Base-by-base conservation (phyloP, 2,888 invertebrate species). In the Drosophila picticornis region DNA sequence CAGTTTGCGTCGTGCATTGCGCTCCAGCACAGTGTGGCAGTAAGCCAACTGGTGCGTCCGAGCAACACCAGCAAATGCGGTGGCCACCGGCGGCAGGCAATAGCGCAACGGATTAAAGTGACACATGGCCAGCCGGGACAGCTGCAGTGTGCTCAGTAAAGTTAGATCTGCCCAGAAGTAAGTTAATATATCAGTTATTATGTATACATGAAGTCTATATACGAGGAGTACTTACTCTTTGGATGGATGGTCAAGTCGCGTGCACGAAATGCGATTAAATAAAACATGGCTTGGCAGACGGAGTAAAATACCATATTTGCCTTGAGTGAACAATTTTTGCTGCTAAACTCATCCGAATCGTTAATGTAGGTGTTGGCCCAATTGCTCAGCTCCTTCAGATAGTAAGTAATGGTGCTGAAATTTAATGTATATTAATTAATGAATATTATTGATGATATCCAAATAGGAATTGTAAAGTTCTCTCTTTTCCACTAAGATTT, bases 231-330 rank as follows among this genome's bases (percentile, higher is more conserved):
- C 95, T 95, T 93, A 97, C 98, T 96, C 94, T 96, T 96, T 91
- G 96, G 96, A 83, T 94, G 95, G 66, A 94, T 94, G 51, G 97
- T 95, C 82, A 99, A 94, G 90, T 98, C 96, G 83, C 96, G 96
- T 92, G 98, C 97, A 72, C 98, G 95, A 92, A 98, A 99, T 0
- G 97, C 96, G 72, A 99, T 96, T 22, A 98, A 94, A 93, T 99
- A 98, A 94, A 99, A 99, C 52, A 99, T 94, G 0, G 97, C 96
- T 93, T 99, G 99, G 84, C 98, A 98, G 5, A 98, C 95, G 1
- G 97, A 96, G 92, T 98, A 98, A 94, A 99, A 99, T 0, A 98
- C 96, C 5, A 96, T 95, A 91, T 99, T 98, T 0, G 96, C 95
- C 84, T 96, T 95, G 0, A 95, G 90, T 80, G 96, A 96, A 56